A percentile compares a stretch with the other conserved stretches of the same genome.
Conservation (phyloP, 2,888 invertebrate genomes). For the Lomographa bimaculata region DNA sequence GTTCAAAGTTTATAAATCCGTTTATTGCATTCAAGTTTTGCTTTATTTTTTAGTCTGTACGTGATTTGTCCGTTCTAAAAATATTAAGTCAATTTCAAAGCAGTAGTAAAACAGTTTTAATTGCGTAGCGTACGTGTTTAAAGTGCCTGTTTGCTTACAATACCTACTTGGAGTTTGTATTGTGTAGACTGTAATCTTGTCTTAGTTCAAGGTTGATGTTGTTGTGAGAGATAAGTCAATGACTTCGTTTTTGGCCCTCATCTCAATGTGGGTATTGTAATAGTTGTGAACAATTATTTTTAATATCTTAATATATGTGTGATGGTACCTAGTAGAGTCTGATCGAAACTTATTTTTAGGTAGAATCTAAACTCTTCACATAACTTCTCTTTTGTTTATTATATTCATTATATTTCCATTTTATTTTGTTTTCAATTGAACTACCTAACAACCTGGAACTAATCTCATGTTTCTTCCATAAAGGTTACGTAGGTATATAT, state of each 20-base stretch:
- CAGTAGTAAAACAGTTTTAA: conserved; percentile 14
- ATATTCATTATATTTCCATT: too few species aligned
- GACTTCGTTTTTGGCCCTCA: conserved; percentile 33
- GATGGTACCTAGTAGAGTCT: too few species aligned
- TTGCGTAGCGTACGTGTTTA: conserved; percentile 17
- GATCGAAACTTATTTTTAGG: too few species aligned
- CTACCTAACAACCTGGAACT: too few species aligned
- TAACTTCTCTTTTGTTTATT: too few species aligned
- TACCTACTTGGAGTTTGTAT: conserved; percentile 4
- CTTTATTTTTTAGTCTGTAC: conserved; percentile 27
- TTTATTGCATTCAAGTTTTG: conserved; percentile 24
- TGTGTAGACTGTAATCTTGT: conserved; percentile 19
- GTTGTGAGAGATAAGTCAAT: conserved; percentile 33
- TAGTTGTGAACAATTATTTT: background rate
- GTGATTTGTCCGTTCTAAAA: conserved; percentile 23
- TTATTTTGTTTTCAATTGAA: too few species aligned
- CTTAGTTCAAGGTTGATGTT: conserved; percentile 41
- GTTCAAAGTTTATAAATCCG: conserved; percentile 30
- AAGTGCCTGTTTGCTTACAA: conserved; percentile 18
- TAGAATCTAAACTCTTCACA: too few species aligned
- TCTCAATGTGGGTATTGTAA: background rate
- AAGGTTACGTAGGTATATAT: too few species aligned
- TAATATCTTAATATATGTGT: too few species aligned
- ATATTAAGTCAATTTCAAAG: conserved; percentile 25
- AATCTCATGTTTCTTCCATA: too few species aligned